Percentiles rank a stretch among this genome's conserved stretches.
phyloP scores from a whole-genome alignment of 2,797 vertebrate genomes.

The Euthynnus affinis region DNA sequence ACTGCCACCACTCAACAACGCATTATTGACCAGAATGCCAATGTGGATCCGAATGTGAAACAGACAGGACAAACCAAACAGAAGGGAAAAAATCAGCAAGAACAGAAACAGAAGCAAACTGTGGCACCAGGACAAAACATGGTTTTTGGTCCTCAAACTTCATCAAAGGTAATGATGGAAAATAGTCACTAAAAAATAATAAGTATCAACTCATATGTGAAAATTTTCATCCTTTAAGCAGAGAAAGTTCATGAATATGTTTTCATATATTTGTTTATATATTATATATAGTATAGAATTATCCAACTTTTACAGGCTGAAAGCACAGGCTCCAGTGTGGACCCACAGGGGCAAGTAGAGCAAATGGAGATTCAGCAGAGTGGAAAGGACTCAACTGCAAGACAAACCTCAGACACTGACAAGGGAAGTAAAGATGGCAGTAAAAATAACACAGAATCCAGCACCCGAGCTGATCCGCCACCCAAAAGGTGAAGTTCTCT shows the following conservation, averaged over 20 bases:
- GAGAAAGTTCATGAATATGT: neutral
- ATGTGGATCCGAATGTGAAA: conserved; percentile 46
- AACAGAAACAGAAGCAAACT: conserved; percentile 16
- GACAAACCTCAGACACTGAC: neutral
- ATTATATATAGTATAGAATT: neutral
- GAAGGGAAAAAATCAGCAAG: conserved; percentile 43
- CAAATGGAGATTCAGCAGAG: conserved; percentile 24
- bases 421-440: conserved; percentile 1
- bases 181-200: neutral
- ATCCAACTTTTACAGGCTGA: conserved; percentile 40
- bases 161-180: conserved; percentile 60
- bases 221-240: rapidly evolving
- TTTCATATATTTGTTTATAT: too few relatives aligned
- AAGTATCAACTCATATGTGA: neutral
- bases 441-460: neutral
- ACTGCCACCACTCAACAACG: conserved; percentile 15
- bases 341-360: conserved; percentile 25
- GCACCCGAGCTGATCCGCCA: neutral
- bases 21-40: conserved; percentile 68
- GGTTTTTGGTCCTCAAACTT: conserved; percentile 48
- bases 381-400: neutral
- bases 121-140: neutral
- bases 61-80: conserved; percentile 39
- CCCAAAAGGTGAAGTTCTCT: conserved; percentile 64
- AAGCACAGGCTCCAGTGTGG: conserved; percentile 61